A percentile compares a stretch with the other conserved stretches of the same genome.
These are phyloP conservation scores for Ardeotis arabs DNA, from an alignment of 2,113 vertebrate genomes.

Conservation along the genomic window DNA sequence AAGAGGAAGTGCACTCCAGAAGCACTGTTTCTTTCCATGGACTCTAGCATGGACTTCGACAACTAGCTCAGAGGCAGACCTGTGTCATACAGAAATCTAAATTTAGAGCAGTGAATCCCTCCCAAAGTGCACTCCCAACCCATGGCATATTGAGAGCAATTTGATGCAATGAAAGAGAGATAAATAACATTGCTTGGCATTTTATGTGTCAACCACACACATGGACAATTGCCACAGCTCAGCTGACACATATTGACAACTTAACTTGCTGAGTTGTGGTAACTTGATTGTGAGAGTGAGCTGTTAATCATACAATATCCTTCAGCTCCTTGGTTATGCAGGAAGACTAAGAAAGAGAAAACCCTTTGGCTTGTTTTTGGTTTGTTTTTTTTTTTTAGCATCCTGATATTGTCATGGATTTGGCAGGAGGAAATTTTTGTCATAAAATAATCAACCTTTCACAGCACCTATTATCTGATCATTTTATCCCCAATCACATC, in stretches of 20 bases:
- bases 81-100: not conserved
- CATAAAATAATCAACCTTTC: not conserved
- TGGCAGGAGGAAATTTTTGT: not conserved
- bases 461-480: not conserved
- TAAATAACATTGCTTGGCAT: not conserved
- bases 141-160: not conserved
- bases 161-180: not conserved
- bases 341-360: not conserved
- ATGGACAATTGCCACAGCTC: not conserved
- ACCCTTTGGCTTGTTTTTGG: not conserved
- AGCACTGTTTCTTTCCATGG: constrained; percentile 20
- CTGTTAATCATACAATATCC: not conserved
- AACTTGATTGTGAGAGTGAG: not conserved
- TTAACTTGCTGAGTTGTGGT: not conserved
- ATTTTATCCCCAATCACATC: not conserved
- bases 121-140: not conserved
- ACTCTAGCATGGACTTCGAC: not conserved
- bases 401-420: not conserved
- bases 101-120: not conserved
- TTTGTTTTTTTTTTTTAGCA: not conserved
- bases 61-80: not conserved
- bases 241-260: not conserved
- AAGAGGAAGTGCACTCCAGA: not conserved
- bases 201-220: not conserved
- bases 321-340: not conserved